Evolutionary conservation across 2,113 vertebrate genomes (phyloP), one percentile per base, ranked within the genome.

Genomic region (Antennarius striatus): DNA sequence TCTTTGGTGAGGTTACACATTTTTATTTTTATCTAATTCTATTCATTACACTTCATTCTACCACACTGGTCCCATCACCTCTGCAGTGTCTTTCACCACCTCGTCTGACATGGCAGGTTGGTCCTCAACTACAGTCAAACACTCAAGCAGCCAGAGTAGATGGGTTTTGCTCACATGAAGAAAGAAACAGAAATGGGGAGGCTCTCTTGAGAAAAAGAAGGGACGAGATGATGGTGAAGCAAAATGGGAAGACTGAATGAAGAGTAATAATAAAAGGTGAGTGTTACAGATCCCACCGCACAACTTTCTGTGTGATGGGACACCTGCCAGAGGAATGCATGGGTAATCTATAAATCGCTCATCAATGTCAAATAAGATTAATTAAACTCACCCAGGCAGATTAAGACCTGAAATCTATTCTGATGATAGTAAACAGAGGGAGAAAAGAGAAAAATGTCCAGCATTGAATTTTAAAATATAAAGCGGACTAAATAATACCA

Each of bases 261-360:
- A 30, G 58, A 67, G 47, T 47, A 56, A 2, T 63, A 63, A 59
- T 60, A 43, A 43, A 43, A 11, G 11, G 11, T 8, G 46, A 30
- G 48, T 9, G 42, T n/a, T 43, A 49, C 50, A 3, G 60, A 59
- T 17, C 12, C 13, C 12, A 7, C 5, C 4, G 6, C 4, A 6
- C 45, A 40, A 47, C 74, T 7, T 68, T 79, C 63, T 61, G 28
- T 72, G 45, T 68, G 72, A 73, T 67, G 51, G 49, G 56, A 65
- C 15, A 71, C 55, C 51, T 68, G 63, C 47, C 74, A 4, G 47
- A 64, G 16, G 42, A 55, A 69, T 51, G 63, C 22, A 40, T 32
- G 15, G 36, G 63, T 74, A 52, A 83, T 81, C 66, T 79, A 69
- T 70, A 67, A 69, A 66, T 10, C 39, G 32, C 30, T 71, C 61